Evolutionary conservation across 2,113 vertebrate species (phyloP).

Genomic region (Stigmatopora nigra): DNA sequence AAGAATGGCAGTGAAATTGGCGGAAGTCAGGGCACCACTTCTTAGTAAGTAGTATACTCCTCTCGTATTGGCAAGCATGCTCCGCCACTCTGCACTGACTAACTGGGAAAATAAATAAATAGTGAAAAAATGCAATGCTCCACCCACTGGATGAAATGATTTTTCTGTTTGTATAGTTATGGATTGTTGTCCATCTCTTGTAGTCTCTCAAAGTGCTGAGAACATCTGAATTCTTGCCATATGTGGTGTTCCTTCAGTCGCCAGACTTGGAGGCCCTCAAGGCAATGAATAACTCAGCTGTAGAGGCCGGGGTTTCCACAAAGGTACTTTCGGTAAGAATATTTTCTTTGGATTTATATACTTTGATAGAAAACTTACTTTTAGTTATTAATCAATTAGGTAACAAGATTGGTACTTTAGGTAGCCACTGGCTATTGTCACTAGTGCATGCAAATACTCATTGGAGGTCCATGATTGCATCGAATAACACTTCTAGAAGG

Average conservation of each 20-base stretch:
- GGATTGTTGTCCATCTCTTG: not conserved
- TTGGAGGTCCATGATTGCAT: too few relatives aligned
- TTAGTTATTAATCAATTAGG: not conserved
- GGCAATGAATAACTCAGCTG: slow-evolving; percentile 80
- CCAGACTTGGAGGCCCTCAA: slow-evolving; percentile 83
- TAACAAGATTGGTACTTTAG: not conserved
- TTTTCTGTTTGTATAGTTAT: slow-evolving; percentile 1
- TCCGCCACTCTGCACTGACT: too few relatives aligned
- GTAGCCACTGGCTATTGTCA: too few relatives aligned
- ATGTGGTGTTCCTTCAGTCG: slow-evolving; percentile 88
- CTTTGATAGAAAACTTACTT: not conserved
- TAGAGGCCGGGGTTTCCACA: slow-evolving; percentile 78
- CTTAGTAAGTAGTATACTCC: too few relatives aligned
- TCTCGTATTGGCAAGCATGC: too few relatives aligned
- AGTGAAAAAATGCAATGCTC: too few relatives aligned
- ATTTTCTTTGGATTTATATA: not conserved
- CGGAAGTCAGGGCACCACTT: too few relatives aligned
- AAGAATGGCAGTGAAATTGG: too few relatives aligned
- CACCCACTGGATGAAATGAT: not conserved
- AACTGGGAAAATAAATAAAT: too few relatives aligned
- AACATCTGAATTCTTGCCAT: slow-evolving; percentile 91
- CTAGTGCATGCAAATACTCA: too few relatives aligned
- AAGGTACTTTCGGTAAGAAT: slow-evolving; percentile 79
- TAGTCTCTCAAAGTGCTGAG: slow-evolving; percentile 90
- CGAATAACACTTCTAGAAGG: too few relatives aligned